Conservation (phyloP, 2,113 vertebrate species). For the Cranoglanis bouderius region DNA sequence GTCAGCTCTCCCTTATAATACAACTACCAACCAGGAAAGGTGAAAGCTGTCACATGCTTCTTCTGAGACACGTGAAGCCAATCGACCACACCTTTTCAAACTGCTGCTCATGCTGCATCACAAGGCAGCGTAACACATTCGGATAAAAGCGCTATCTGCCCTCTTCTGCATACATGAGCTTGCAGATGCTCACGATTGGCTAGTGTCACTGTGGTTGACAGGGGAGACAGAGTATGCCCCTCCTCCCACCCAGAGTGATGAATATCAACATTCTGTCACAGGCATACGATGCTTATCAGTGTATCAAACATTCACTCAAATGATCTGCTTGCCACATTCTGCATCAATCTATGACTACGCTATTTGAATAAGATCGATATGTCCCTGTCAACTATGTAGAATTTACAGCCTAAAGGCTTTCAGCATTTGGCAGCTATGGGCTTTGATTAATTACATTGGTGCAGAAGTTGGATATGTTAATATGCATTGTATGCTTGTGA, state of each 20-base stretch:
- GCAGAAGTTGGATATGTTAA: neutral
- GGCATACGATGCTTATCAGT: neutral
- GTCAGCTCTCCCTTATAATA: too few relatives aligned
- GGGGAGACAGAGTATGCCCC: neutral
- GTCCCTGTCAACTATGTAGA: neutral
- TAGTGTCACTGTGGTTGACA: neutral
- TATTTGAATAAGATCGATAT: neutral
- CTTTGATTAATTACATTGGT: neutral
- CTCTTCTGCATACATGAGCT: neutral
- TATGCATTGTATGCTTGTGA: neutral
- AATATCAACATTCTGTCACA: neutral
- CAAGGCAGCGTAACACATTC: neutral
- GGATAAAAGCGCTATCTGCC: neutral
- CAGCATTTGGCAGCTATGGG: neutral
- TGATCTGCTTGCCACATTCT: neutral
- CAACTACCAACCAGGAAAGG: neutral
- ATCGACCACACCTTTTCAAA: neutral
- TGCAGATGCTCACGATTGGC: neutral
- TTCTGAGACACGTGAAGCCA: neutral
- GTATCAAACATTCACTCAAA: neutral
- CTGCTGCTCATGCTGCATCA: neutral
- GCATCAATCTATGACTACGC: neutral
- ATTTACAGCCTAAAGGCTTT: neutral
- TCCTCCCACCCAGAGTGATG: neutral
- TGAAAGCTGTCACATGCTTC: neutral